Conservation (phyloP, 2,888 invertebrate species). For the Epinotia bilunana region DNA sequence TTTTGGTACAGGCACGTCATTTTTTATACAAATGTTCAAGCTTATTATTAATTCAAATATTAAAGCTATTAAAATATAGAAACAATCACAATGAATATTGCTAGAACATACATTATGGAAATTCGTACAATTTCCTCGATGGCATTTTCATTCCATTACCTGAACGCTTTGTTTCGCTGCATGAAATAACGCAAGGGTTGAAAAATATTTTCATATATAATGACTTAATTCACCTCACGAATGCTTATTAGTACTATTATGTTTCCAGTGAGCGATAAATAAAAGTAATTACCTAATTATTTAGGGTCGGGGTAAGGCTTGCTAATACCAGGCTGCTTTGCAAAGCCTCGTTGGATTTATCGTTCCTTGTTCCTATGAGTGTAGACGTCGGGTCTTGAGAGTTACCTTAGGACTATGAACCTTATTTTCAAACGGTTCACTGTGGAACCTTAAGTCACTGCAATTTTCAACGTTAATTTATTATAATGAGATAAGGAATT, state of each 20-base stretch:
- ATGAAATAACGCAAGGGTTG: constrained; percentile 2
- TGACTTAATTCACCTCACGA: constrained; percentile 53
- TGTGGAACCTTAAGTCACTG: background rate
- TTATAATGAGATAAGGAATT: background rate
- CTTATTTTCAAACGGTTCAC: background rate
- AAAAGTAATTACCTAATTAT: constrained; percentile 78
- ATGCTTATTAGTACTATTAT: constrained; percentile 63
- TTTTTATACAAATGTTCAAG: background rate
- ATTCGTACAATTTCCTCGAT: background rate
- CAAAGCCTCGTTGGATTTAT: constrained; percentile 71
- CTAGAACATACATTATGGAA: background rate
- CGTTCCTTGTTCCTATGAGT: constrained; percentile 56
- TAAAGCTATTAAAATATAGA: background rate
- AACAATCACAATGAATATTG: background rate
- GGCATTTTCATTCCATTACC: constrained; percentile 11
- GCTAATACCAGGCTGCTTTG: constrained; percentile 63
- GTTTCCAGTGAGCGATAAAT: constrained; percentile 67
- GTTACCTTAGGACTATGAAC: constrained; percentile 4
- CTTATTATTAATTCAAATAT: background rate
- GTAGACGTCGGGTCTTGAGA: constrained; percentile 16
- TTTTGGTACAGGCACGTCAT: background rate
- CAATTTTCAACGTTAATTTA: background rate
- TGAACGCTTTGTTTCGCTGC: constrained; percentile 8
- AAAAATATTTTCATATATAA: constrained; percentile 44
- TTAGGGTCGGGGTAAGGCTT: constrained; percentile 61